A percentile compares a stretch with the other conserved stretches of the same genome.
Conservation (phyloP, 2,888 invertebrate species). For the Taenaris catops region DNA sequence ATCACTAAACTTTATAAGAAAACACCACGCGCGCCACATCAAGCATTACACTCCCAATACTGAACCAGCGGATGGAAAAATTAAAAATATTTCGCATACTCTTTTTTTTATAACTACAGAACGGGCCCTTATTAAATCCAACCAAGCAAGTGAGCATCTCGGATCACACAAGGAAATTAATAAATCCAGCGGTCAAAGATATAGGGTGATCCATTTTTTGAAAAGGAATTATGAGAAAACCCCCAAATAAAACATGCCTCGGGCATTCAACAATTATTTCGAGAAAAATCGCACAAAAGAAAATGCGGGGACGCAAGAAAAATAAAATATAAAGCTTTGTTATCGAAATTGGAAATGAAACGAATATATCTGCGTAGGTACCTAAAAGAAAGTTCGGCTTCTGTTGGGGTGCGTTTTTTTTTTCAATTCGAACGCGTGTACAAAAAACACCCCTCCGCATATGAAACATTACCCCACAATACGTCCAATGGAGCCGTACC, state of each 20-base stretch:
- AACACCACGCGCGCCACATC: too few species aligned
- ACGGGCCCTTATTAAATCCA: conserved; percentile 24
- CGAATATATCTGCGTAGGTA: conserved; percentile 61
- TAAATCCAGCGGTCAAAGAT: conserved; percentile 35
- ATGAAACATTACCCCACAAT: conserved; percentile 73
- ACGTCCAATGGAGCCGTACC: conserved; percentile 60
- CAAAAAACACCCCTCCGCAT: conserved; percentile 68
- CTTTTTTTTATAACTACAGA: conserved; percentile 17
- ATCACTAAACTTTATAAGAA: too few species aligned
- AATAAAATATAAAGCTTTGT: conserved; percentile 74
- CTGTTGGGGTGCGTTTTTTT: conserved; percentile 65
- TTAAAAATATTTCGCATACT: conserved; percentile 10
- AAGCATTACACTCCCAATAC: not conserved
- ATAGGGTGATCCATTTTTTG: conserved; percentile 32
- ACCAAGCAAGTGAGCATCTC: conserved; percentile 46
- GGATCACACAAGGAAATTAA: conserved; percentile 35
- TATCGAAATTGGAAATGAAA: conserved; percentile 75
- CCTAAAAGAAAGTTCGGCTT: conserved; percentile 60
- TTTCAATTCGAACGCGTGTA: conserved; percentile 55
- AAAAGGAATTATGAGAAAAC: conserved; percentile 37
- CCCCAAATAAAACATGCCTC: conserved; percentile 50
- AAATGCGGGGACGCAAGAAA: conserved; percentile 44
- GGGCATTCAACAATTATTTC: conserved; percentile 58
- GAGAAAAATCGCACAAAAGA: conserved; percentile 46
- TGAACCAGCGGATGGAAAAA: conserved; percentile 8